Conservation (phyloP, 2,113 vertebrate species). For the Serinus canaria region DNA sequence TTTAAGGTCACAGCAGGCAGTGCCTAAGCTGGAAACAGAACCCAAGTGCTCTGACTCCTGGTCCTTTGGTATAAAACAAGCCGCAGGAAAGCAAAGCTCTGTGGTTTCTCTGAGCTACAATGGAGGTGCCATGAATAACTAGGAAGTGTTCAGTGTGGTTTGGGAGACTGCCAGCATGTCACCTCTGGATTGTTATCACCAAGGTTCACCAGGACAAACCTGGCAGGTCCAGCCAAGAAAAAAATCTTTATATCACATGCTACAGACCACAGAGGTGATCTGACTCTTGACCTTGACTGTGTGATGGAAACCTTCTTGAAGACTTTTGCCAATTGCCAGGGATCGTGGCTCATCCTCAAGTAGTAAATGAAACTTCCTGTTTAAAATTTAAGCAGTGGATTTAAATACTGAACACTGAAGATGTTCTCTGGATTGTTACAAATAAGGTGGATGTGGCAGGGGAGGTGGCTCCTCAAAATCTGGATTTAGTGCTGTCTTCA, state of each 20-base stretch:
- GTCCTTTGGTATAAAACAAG: background rate
- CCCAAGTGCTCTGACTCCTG: background rate
- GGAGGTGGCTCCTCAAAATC: background rate
- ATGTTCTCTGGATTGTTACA: background rate
- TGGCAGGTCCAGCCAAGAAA: background rate
- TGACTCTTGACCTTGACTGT: background rate
- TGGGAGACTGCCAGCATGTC: background rate
- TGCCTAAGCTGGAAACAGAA: background rate
- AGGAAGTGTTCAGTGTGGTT: background rate
- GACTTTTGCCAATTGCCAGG: background rate
- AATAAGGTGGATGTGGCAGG: background rate
- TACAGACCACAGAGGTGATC: background rate
- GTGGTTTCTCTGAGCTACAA: background rate
- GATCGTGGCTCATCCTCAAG: background rate
- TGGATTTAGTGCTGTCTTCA: background rate
- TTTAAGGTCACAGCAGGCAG: background rate
- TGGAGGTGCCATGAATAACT: background rate
- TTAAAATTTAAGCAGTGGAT: slow-evolving; percentile 25
- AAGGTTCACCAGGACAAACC: background rate
- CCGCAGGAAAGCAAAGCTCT: background rate
- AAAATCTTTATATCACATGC: background rate
- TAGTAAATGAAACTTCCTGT: background rate
- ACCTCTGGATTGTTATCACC: background rate
- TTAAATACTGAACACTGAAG: slow-evolving; percentile 31
- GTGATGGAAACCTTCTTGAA: background rate